Percentiles rank a stretch among this genome's conserved stretches.
phyloP scores from a whole-genome alignment of 2,888 invertebrate species.

The Folsomia manolachei region DNA sequence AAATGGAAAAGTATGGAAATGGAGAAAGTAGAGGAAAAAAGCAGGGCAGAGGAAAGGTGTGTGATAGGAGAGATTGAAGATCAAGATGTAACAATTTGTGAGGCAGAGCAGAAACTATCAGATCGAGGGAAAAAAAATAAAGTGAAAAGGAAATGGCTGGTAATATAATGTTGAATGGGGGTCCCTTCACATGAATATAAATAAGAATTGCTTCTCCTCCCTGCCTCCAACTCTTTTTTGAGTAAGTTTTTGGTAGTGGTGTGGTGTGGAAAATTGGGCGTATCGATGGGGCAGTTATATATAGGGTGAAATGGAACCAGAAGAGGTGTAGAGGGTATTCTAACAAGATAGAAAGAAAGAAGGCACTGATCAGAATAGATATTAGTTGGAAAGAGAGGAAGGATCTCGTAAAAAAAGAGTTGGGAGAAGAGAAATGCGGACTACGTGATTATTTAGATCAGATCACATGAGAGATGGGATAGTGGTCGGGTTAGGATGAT shows the following conservation, averaged over 20 bases:
- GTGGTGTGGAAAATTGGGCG: conserved; percentile 24
- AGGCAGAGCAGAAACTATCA: too few relatives aligned
- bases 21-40: conserved; percentile 23
- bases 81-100: conserved; percentile 24
- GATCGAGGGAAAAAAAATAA: neutral
- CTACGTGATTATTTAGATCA: conserved; percentile 40
- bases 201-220: conserved; percentile 3
- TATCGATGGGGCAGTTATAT: conserved; percentile 10
- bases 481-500: conserved; percentile 50
- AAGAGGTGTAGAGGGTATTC: neutral
- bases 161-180: conserved; percentile 2
- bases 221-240: neutral
- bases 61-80: conserved; percentile 22
- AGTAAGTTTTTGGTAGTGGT: conserved; percentile 12
- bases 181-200: neutral
- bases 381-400: conserved; percentile 15
- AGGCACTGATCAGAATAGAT: conserved; percentile 22
- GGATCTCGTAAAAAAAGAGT: conserved; percentile 17
- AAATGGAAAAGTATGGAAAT: too few relatives aligned
- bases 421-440: conserved; percentile 21
- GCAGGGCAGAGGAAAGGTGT: conserved; percentile 15
- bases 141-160: conserved; percentile 5
- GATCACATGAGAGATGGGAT: conserved; percentile 30
- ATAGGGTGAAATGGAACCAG: too few relatives aligned
- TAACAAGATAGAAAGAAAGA: neutral